Evolutionary conservation across 2,113 vertebrate genomes (phyloP).

Genomic region (Stegastes partitus): DNA sequence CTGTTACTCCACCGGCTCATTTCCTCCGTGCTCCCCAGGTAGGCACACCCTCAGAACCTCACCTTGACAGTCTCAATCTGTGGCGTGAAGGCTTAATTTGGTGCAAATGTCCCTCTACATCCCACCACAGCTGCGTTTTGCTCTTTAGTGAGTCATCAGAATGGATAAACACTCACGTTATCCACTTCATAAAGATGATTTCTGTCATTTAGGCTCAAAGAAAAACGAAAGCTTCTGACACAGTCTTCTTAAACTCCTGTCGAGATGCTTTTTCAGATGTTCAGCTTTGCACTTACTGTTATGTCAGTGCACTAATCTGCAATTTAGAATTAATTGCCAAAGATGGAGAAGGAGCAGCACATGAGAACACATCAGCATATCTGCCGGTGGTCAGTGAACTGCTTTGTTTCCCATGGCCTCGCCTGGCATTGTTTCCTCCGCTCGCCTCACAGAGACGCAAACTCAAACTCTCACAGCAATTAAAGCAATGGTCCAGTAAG

Average conservation of each 20-base stretch:
- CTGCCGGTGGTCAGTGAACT: slow-evolving; percentile 26
- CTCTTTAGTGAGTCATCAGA: neutral
- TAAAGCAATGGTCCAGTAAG: slow-evolving; percentile 70
- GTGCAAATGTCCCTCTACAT: too few species aligned
- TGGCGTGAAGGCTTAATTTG: neutral
- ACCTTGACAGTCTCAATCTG: neutral
- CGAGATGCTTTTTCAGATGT: neutral
- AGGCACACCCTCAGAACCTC: neutral
- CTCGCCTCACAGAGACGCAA: slow-evolving; percentile 47
- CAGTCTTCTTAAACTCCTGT: neutral
- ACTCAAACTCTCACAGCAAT: slow-evolving; percentile 65
- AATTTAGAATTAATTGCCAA: slow-evolving; percentile 14
- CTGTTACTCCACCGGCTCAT: neutral
- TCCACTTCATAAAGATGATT: neutral
- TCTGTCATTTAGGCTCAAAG: neutral
- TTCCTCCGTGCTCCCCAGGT: neutral
- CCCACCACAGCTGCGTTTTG: neutral
- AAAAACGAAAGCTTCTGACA: too few species aligned
- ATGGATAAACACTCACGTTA: neutral
- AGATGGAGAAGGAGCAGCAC: neutral
- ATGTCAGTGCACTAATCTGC: neutral
- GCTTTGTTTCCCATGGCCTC: slow-evolving; percentile 56
- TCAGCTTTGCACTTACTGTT: neutral
- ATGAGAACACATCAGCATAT: slow-evolving; percentile 15
- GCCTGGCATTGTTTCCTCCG: slow-evolving; percentile 34